These are phyloP conservation scores for Cryptoblepharus egeriae DNA, from an alignment of 2,797 vertebrate species.

Conservation along the genomic window DNA sequence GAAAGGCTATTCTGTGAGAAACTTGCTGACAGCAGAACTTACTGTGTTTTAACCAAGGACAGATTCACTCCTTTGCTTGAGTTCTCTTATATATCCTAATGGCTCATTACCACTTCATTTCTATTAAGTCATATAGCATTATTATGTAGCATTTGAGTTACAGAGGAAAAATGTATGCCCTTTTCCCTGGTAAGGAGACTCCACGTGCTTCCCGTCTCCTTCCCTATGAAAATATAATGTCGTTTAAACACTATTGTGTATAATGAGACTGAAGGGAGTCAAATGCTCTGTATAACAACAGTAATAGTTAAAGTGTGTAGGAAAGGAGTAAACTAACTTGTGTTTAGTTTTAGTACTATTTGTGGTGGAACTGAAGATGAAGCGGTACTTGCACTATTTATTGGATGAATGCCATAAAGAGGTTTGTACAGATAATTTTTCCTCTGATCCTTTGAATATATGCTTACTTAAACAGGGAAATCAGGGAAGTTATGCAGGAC, in stretches of 20 bases:
- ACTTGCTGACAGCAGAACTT: background rate
- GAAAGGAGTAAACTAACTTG: conserved; percentile 40
- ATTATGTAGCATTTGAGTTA: fast-evolving
- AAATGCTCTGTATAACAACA: conserved; percentile 19
- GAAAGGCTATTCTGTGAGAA: conserved; percentile 33
- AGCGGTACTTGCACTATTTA: conserved; percentile 79
- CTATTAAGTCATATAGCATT: conserved; percentile 19
- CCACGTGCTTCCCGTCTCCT: background rate
- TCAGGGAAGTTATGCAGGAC: background rate
- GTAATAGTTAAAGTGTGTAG: background rate
- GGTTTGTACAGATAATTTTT: conserved; percentile 79
- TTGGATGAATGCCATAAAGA: conserved; percentile 86
- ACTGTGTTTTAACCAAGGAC: conserved; percentile 26
- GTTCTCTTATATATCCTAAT: conserved; percentile 35
- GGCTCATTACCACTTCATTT: background rate
- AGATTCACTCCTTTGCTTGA: conserved; percentile 11
- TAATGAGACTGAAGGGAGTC: background rate
- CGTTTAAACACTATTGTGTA: background rate
- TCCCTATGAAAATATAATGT: conserved; percentile 33
- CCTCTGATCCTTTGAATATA: conserved; percentile 12
- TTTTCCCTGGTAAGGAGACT: background rate
- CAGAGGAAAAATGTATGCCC: background rate
- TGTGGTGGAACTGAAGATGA: conserved; percentile 83
- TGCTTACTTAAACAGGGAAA: conserved; percentile 17
- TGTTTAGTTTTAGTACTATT: conserved; percentile 88